A percentile compares a stretch with the other conserved stretches of the same genome.
Evolutionary conservation across 2,113 vertebrate genomes (phyloP).

Genomic region (Penelope pileata): DNA sequence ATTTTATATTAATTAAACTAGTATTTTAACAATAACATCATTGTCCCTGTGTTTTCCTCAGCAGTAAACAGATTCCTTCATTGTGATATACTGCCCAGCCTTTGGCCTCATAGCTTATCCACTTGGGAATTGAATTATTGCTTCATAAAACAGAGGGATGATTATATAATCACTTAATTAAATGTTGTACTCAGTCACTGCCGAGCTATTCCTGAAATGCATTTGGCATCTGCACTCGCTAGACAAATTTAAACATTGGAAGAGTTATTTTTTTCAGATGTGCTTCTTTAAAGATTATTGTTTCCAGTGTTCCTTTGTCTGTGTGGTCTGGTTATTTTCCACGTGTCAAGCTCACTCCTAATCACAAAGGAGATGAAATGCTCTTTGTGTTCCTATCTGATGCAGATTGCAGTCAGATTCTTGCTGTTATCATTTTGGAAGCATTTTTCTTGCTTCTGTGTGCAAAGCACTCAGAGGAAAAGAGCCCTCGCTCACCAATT

Average conservation of each 20-base stretch:
- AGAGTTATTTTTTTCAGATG: constrained; percentile 43
- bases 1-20: constrained; percentile 64
- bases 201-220: constrained; percentile 63
- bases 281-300: constrained; percentile 54
- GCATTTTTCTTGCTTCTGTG: neutral
- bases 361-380: constrained; percentile 51
- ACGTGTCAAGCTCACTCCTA: constrained; percentile 32
- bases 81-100: constrained; percentile 61
- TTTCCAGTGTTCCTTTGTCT: constrained; percentile 52
- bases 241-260: constrained; percentile 29
- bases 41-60: constrained; percentile 53
- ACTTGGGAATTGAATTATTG: constrained; percentile 71
- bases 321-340: constrained; percentile 54
- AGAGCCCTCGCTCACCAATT: neutral
- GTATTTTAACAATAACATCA: constrained; percentile 51
- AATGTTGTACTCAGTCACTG: constrained; percentile 70
- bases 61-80: constrained; percentile 59
- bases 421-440: constrained; percentile 4
- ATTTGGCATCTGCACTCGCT: constrained; percentile 44
- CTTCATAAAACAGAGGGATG: constrained; percentile 68
- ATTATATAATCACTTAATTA: constrained; percentile 78
- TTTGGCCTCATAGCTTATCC: constrained; percentile 53
- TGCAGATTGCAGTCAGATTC: constrained; percentile 34
- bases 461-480: neutral
- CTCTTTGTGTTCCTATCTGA: constrained; percentile 46